phyloP scores from a whole-genome alignment of 2,113 vertebrate genomes.

The Tringa solitaria region DNA sequence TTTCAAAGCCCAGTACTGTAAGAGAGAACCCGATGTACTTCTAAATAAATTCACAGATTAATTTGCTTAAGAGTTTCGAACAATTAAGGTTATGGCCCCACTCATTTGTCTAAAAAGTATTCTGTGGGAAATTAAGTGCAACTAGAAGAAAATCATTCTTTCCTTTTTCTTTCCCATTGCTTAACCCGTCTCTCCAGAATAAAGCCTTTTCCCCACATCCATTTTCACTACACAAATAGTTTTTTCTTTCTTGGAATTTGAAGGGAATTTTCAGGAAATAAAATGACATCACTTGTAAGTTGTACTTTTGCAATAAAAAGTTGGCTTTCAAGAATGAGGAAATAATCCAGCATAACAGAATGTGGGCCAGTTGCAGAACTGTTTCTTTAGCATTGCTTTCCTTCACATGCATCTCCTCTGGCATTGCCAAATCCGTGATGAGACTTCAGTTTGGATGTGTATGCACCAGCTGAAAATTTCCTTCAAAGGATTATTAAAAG shows the following conservation, averaged over 20 bases:
- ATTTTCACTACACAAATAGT: neutral
- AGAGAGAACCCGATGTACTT: slow-evolving; percentile 44
- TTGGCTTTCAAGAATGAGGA: neutral
- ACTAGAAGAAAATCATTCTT: neutral
- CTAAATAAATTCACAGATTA: slow-evolving; percentile 45
- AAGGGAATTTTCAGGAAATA: neutral
- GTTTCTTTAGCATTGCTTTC: neutral
- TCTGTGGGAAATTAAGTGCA: neutral
- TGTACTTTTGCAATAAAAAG: neutral
- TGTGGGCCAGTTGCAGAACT: neutral
- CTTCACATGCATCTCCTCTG: neutral
- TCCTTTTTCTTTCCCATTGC: neutral
- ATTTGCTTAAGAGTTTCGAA: slow-evolving; percentile 29
- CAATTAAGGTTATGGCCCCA: neutral
- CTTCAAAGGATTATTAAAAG: neutral
- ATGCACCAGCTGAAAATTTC: neutral
- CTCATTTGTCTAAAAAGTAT: neutral
- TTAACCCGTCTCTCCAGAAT: neutral
- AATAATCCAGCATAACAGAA: neutral
- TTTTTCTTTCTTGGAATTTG: neutral
- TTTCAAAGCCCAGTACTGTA: slow-evolving; percentile 35
- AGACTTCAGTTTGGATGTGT: neutral
- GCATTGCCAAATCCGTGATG: neutral
- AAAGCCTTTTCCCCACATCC: neutral
- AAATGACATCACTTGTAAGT: neutral